Evolutionary conservation across 2,113 vertebrate species (phyloP), one percentile per base, ranked within the genome.

Genomic region (Typhlomys cinereus): DNA sequence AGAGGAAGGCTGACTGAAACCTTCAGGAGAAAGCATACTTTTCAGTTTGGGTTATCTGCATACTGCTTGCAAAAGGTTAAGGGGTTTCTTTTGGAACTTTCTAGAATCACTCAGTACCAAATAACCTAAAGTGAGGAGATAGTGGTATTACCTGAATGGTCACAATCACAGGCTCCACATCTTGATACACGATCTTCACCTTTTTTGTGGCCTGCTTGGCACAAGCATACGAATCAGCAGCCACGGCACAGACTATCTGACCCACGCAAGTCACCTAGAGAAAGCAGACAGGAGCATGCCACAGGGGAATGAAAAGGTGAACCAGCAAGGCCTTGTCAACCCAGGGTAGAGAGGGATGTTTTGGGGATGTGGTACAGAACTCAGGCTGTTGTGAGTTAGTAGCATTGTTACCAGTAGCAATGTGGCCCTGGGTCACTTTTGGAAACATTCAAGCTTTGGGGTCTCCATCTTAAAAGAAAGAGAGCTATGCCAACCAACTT

Each of bases 151-250:
- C 98, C 97, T 97, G 96, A 78, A 98, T 89, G 52, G 97, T 97
- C 88, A 98, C 92, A 82, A 97, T 97, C 41, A 97, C 91, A 34
- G 97, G 97, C 57, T 98, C 97, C 94, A 97, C 5, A 0, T 66
- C n/a, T 93, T 98, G 89, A 87, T 97, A 98, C 18, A 92, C 93
- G 84, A 97, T 96, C 74, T 97, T 97, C 69, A 97, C 98, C 94
- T 92, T 97, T 89, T 94, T 93, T 91, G 97, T 94, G 54, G 97
- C 97, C 59, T 96, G 90, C 59, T 96, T 97, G 52, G 97, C 97
- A 41, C 95, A 95, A 79, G 73, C 17, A 2, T 95, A 90, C 76
- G 95, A 97, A 89, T 97, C 96, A 0, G 97, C 97, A 7, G 93
- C 94, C 62, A 98, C 97, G 44, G 96, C 97, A 93, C 96, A 97